Conservation (phyloP, 2,113 vertebrate genomes). For the Cinclus mexicanus region DNA sequence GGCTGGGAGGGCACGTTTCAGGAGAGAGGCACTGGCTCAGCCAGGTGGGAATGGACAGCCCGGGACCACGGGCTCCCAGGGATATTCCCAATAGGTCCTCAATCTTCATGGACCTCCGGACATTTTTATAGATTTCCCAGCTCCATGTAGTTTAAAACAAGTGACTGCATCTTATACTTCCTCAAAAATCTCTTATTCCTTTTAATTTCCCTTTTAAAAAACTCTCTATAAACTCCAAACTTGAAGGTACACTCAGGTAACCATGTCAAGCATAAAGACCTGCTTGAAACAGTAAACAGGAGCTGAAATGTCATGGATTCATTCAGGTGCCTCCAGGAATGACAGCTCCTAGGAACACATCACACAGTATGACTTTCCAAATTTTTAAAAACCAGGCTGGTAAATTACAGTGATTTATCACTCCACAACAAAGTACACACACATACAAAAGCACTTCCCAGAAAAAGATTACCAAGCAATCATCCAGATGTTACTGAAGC, state of each 20-base stretch:
- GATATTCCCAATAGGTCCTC: neutral
- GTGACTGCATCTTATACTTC: neutral
- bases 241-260: neutral
- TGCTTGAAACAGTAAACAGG: conserved; percentile 39
- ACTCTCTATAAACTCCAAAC: neutral
- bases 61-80: neutral
- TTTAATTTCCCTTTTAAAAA: neutral
- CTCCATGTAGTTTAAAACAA: neutral
- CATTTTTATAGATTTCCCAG: neutral
- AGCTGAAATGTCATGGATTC: conserved; percentile 38
- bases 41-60: neutral
- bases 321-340: conserved; percentile 20
- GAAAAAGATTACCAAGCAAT: conserved; percentile 29
- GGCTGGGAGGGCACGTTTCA: neutral
- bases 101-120: neutral
- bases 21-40: neutral
- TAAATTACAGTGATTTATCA: conserved; percentile 52
- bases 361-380: neutral
- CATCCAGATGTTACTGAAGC: conserved; percentile 32
- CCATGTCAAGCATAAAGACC: neutral
- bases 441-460: neutral
- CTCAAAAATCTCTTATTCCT: neutral
- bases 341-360: conserved; percentile 22
- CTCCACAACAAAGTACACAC: neutral
- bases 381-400: neutral